Conservation (phyloP, 2,113 vertebrate species). For the Dromaius novaehollandiae region DNA sequence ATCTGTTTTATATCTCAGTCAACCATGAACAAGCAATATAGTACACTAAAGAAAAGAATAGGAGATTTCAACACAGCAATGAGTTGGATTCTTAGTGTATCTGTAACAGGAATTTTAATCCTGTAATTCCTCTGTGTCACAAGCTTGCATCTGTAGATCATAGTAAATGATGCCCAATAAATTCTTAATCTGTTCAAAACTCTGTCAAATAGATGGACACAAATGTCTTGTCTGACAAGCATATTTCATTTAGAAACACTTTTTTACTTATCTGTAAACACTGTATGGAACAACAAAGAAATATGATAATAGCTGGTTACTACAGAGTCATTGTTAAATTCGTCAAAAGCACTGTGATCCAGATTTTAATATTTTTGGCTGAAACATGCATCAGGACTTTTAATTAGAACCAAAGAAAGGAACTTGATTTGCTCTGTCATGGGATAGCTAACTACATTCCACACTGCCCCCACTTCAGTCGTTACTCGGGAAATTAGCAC, state of each 20-base stretch:
- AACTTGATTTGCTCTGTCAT: background rate
- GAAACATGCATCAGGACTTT: background rate
- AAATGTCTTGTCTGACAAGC: background rate
- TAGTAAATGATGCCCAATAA: background rate
- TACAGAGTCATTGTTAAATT: background rate
- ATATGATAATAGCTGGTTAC: background rate
- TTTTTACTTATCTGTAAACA: background rate
- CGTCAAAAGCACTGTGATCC: background rate
- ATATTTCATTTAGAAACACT: background rate
- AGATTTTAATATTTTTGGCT: background rate
- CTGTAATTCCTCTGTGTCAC: constrained; percentile 8
- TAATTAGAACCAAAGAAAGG: background rate
- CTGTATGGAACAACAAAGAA: background rate
- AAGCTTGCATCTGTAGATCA: background rate
- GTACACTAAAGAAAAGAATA: background rate
- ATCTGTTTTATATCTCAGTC: background rate
- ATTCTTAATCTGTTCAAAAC: background rate
- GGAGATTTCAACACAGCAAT: background rate
- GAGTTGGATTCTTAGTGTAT: background rate
- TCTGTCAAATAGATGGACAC: background rate
- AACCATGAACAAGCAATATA: background rate
- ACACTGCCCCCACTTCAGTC: background rate
- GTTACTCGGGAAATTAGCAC: background rate
- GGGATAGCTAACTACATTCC: background rate
- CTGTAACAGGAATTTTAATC: constrained; percentile 33